These are phyloP conservation scores for Urocyon cinereoargenteus DNA, from an alignment of 2,797 vertebrate genomes.

Conservation along the genomic window DNA sequence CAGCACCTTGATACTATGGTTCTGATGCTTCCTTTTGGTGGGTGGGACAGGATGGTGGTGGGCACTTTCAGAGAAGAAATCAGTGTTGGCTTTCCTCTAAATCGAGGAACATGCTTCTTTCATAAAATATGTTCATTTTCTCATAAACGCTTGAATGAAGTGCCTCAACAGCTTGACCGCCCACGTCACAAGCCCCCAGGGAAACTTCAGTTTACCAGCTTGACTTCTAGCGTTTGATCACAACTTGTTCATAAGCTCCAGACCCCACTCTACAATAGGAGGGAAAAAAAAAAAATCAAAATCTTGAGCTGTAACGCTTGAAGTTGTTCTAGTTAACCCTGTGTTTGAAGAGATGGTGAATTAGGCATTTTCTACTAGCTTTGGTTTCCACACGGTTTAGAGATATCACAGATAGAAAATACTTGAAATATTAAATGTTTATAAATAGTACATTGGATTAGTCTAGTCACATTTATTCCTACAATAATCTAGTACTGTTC, in stretches of 20 bases:
- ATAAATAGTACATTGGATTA: not conserved
- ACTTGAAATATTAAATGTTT: not conserved
- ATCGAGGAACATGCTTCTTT: not conserved
- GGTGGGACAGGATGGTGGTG: not conserved
- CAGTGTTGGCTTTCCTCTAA: conserved; percentile 13
- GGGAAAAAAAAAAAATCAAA: conserved; percentile 36
- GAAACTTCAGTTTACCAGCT: not conserved
- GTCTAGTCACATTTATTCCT: not conserved
- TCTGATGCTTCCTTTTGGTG: not conserved
- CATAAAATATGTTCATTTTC: conserved; percentile 54
- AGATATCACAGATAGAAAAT: not conserved
- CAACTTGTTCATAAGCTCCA: conserved; percentile 97
- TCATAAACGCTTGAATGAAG: conserved; percentile 67
- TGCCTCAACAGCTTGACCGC: not conserved
- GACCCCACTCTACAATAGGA: conserved; percentile 91
- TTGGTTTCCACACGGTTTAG: not conserved
- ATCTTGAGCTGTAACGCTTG: not conserved
- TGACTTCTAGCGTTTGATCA: conserved; percentile 94
- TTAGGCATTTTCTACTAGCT: not conserved
- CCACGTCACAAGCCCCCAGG: not conserved
- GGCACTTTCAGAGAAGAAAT: conserved; percentile 49
- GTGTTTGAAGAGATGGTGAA: not conserved
- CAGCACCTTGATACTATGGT: conserved; percentile 31
- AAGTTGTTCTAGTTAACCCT: not conserved
- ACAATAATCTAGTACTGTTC: not conserved